phyloP scores from a whole-genome alignment of 1,140 invertebrate species.

The Megalonaias nervosa region DNA sequence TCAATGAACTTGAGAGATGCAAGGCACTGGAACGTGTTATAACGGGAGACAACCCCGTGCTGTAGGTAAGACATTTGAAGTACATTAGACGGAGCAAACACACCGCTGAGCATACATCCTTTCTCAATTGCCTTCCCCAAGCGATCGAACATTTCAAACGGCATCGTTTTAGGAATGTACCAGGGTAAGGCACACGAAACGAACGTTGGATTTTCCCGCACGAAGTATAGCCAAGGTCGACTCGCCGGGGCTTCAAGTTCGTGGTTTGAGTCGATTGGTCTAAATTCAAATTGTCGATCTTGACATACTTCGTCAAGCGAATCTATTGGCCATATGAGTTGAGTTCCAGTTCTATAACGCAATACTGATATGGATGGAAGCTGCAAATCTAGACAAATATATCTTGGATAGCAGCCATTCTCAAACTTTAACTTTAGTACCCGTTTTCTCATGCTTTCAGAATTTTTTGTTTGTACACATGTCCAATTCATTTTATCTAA shows the following conservation, averaged over 20 bases:
- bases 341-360: constrained; percentile 27
- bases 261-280: neutral
- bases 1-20: constrained; percentile 37
- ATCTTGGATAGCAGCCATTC: constrained; percentile 39
- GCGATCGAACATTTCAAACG: constrained; percentile 29
- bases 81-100: constrained; percentile 6
- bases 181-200: constrained; percentile 32
- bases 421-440: constrained; percentile 33
- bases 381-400: constrained; percentile 35
- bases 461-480: constrained; percentile 25
- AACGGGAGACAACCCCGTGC: constrained; percentile 3
- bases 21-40: constrained; percentile 29
- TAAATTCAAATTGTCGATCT: constrained; percentile 31
- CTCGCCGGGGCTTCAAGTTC: constrained; percentile 5
- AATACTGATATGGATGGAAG: constrained; percentile 27
- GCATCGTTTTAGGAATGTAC: constrained; percentile 24
- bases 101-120: constrained; percentile 23
- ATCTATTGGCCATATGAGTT: constrained; percentile 33
- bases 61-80: constrained; percentile 35
- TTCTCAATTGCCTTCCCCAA: constrained; percentile 3
- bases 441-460: constrained; percentile 1
- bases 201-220: constrained; percentile 16
- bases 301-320: constrained; percentile 30
- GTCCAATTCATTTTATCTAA: constrained; percentile 18
- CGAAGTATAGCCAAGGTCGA: constrained; percentile 28